These are phyloP conservation scores for Xenus cinereus DNA, from an alignment of 2,113 vertebrate species.

Conservation along the genomic window DNA sequence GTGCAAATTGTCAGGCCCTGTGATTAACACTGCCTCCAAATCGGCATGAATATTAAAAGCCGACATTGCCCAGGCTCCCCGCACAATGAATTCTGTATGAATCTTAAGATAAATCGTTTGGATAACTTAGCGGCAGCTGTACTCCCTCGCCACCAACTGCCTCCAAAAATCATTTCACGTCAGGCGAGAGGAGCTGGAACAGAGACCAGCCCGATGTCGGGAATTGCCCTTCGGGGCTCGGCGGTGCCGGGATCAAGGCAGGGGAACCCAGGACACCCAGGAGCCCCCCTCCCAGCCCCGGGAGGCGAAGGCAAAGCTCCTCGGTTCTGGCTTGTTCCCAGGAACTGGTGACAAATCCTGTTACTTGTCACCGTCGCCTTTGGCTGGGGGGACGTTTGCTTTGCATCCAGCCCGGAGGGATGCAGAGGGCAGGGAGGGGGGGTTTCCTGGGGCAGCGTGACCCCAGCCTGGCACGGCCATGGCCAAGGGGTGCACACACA, in stretches of 20 bases:
- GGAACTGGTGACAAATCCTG: neutral
- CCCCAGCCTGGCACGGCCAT: neutral
- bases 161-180: constrained; percentile 62
- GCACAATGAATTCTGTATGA: constrained; percentile 81
- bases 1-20: constrained; percentile 72
- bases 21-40: constrained; percentile 75
- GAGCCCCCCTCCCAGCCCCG: neutral
- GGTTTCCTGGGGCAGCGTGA: neutral
- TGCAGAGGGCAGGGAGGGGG: neutral
- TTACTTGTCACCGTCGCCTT: neutral
- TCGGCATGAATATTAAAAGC: constrained; percentile 86
- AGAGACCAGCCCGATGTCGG: neutral
- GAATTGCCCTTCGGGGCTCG: neutral
- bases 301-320: neutral
- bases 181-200: neutral
- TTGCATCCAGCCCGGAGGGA: neutral
- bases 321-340: neutral
- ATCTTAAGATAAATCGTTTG: constrained; percentile 83
- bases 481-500: neutral
- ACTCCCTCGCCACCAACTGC: constrained; percentile 70
- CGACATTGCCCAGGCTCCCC: constrained; percentile 74
- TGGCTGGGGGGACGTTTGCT: neutral
- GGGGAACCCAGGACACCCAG: neutral
- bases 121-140: constrained; percentile 79
- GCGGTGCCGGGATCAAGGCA: neutral